Evolutionary conservation across 2,888 invertebrate genomes (phyloP), one percentile per base, ranked within the genome.

Genomic region (Lithophane socia): DNA sequence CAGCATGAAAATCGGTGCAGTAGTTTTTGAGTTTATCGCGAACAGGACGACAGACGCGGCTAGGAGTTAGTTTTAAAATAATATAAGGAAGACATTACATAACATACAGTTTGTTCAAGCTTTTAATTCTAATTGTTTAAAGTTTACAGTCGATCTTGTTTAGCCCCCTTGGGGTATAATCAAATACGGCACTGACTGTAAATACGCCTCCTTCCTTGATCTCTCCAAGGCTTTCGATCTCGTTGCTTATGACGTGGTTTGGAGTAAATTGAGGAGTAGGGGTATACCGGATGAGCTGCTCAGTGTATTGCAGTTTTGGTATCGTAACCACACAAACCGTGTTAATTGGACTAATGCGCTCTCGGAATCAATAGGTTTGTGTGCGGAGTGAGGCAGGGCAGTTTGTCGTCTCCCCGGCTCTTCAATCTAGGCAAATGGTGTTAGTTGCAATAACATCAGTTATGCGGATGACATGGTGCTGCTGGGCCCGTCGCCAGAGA

Each of bases 171-270:
- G 12, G 37, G 37, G 37, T n/a, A 56, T n/a, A n/a, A 56, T 52
- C 18, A 52, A 52, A 10, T 56, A 56, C n/a, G n/a, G 12, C 29
- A 70, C 24, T 58, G 13, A 29, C 16, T 5, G 21, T 60, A 47
- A 47, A 1, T 47, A 29, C 29, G 58, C 58, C 29, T 60, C 47
- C 29, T 60, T 70, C 29, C 29, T 60, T 70, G 70, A 70, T 44
- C 47, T 47, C 69, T 70, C 44, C 58, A 29, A 60, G 21, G 29
- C 47, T 18, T 70, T 29, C 9, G 47, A 70, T 47, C 18, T 42
- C 18, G n/a, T 56, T 69, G 24, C 56, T 24, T 56, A 56, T 18
- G 18, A 69, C 3, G 2, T 70, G 9, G 21, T 47, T 29, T 70
- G 47, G 21, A 21, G 3, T 18, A 60, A 47, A 21, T 70, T 60